Evolutionary conservation across 1,140 invertebrate genomes (phyloP).

Genomic region (Harlomillsia oculata): DNA sequence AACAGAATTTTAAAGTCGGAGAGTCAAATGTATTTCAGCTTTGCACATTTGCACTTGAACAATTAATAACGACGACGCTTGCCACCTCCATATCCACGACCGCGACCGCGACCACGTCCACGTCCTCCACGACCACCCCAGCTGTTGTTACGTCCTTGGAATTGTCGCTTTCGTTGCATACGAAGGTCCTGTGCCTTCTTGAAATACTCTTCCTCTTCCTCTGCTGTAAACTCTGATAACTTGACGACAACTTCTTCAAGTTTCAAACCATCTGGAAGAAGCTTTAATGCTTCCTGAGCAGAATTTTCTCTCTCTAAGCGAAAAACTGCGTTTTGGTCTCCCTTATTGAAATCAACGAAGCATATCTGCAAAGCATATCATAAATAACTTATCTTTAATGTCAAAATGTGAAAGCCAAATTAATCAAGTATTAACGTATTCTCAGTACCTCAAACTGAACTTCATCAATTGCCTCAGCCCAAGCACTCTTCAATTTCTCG

Average conservation of each 20-base stretch:
- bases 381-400: background rate
- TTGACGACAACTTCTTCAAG: background rate
- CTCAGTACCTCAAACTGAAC: slow-evolving; percentile 17
- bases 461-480: slow-evolving; percentile 4
- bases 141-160: background rate
- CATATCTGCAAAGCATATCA: slow-evolving; percentile 20
- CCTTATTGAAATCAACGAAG: slow-evolving; percentile 30
- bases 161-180: background rate
- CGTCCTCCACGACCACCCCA: background rate
- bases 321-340: slow-evolving; percentile 20
- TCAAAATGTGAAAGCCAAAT: background rate
- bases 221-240: background rate
- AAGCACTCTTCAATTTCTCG: slow-evolving; percentile 24
- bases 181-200: background rate
- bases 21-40: too few species aligned
- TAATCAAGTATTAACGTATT: slow-evolving; percentile 1
- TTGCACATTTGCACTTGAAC: too few species aligned
- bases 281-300: slow-evolving; percentile 23
- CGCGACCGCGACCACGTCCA: background rate
- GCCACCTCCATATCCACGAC: too few species aligned
- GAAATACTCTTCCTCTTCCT: slow-evolving; percentile 3
- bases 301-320: slow-evolving; percentile 18
- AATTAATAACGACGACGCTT: too few species aligned
- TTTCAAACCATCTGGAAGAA: background rate
- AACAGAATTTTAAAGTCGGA: too few species aligned